A percentile compares a stretch with the other conserved stretches of the same genome.
phyloP scores from a whole-genome alignment of 2,888 invertebrate genomes.

The Stictocephala bisonia region DNA sequence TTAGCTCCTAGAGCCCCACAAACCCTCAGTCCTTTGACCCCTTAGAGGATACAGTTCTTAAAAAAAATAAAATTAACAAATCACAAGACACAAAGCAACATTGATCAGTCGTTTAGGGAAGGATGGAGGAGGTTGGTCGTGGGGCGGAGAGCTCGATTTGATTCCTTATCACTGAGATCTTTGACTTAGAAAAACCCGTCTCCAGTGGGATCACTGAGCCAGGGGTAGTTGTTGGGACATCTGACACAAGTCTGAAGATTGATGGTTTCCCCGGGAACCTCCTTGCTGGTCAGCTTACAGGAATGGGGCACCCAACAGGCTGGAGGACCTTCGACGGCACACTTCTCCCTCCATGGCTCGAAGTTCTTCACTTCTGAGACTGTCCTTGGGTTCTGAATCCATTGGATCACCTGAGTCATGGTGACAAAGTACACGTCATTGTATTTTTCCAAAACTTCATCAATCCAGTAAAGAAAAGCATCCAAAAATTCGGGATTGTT shows the following conservation, averaged over 20 bases:
- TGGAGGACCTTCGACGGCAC: slow-evolving; percentile 83
- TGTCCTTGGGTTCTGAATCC: slow-evolving; percentile 93
- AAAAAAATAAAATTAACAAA: slow-evolving; percentile 27
- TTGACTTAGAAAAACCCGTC: slow-evolving; percentile 87
- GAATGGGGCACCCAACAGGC: slow-evolving; percentile 91
- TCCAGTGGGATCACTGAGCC: slow-evolving; percentile 92
- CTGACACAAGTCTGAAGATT: slow-evolving; percentile 93
- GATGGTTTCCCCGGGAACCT: slow-evolving; percentile 93
- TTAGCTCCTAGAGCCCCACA: neutral
- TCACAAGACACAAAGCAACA: slow-evolving; percentile 31
- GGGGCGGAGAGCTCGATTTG: slow-evolving; percentile 32
- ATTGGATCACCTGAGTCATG: slow-evolving; percentile 96
- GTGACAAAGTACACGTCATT: slow-evolving; percentile 95
- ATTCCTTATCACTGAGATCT: slow-evolving; percentile 51
- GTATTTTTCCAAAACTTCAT: slow-evolving; percentile 85
- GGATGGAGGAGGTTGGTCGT: slow-evolving; percentile 3
- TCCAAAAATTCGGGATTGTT: slow-evolving; percentile 93
- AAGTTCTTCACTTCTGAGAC: slow-evolving; percentile 88
- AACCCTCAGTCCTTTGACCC: slow-evolving; percentile 25
- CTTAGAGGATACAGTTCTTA: neutral
- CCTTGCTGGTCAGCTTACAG: slow-evolving; percentile 92
- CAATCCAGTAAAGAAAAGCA: slow-evolving; percentile 93
- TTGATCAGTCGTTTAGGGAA: slow-evolving; percentile 42
- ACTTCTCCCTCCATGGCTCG: slow-evolving; percentile 95
- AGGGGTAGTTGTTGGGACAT: slow-evolving; percentile 95